Conservation (phyloP, 2,888 invertebrate species). For the Andrena trimmerana region DNA sequence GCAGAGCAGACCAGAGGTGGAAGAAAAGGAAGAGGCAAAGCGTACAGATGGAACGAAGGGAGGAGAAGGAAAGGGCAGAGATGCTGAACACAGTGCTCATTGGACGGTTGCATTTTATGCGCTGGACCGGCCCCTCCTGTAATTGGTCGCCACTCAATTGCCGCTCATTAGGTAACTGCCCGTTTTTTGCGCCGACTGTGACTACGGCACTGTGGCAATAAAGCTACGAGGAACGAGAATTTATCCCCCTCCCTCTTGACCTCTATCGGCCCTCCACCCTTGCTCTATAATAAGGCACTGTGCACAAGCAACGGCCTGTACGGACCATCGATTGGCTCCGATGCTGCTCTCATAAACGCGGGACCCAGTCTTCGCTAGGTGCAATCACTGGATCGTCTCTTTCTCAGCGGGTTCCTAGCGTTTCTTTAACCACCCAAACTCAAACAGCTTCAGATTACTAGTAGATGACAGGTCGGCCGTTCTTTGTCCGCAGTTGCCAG, state of each 20-base stretch:
- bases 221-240: conserved; percentile 42
- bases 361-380: background rate
- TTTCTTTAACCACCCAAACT: conserved; percentile 30
- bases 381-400: background rate
- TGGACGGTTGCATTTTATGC: conserved; percentile 79
- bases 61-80: conserved; percentile 67
- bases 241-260: conserved; percentile 51
- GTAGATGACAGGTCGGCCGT: conserved; percentile 74
- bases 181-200: conserved; percentile 75
- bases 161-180: conserved; percentile 82
- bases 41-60: conserved; percentile 40
- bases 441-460: conserved; percentile 34
- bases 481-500: conserved; percentile 48
- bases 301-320: conserved; percentile 30
- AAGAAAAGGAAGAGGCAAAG: conserved; percentile 31
- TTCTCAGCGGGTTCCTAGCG: background rate
- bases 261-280: conserved; percentile 42
- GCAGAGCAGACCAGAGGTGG: conserved; percentile 27
- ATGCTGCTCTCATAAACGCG: background rate
- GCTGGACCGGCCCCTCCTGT: conserved; percentile 79
- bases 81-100: conserved; percentile 76
- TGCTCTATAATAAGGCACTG: conserved; percentile 68
- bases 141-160: conserved; percentile 84
- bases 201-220: conserved; percentile 62
- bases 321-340: background rate